Evolutionary conservation across 2,888 invertebrate genomes (phyloP).

Genomic region (Melanostoma mellinum): DNA sequence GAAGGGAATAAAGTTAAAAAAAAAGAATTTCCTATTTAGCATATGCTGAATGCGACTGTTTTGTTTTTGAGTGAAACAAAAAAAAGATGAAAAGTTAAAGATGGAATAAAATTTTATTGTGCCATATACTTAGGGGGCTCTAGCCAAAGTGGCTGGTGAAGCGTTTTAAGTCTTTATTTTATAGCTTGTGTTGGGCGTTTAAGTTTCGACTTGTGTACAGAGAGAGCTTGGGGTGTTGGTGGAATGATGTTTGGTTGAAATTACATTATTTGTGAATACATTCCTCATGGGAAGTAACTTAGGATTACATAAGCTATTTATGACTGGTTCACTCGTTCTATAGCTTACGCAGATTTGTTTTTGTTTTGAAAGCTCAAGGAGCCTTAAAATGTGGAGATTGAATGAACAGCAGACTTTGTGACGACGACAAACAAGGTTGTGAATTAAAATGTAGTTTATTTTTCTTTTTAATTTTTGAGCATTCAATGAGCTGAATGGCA

Average conservation of each 20-base stretch:
- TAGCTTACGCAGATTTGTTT: too few species aligned
- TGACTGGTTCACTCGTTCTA: too few species aligned
- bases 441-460: too few species aligned
- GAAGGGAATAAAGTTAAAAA: background rate
- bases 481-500: too few species aligned
- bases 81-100: slow-evolving; percentile 52
- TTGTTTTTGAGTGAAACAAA: slow-evolving; percentile 14
- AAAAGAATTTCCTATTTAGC: slow-evolving; percentile 35
- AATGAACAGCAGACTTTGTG: too few species aligned
- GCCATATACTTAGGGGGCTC: slow-evolving; percentile 29
- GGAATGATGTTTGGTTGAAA: background rate
- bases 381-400: too few species aligned
- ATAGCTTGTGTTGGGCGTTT: slow-evolving; percentile 20
- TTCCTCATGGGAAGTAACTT: background rate
- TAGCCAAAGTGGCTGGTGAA: slow-evolving; percentile 46
- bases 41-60: slow-evolving; percentile 27
- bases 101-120: slow-evolving; percentile 65
- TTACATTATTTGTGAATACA: slow-evolving; percentile 8
- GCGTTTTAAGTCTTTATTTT: slow-evolving; percentile 46
- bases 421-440: too few species aligned
- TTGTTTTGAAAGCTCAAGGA: too few species aligned
- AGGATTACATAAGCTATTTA: too few species aligned
- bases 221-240: background rate
- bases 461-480: too few species aligned
- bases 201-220: slow-evolving; percentile 3